A percentile compares a stretch with the other conserved stretches of the same genome.
Evolutionary conservation across 1,140 invertebrate genomes (phyloP).

Genomic region (Ceratosolen fusciceps): DNA sequence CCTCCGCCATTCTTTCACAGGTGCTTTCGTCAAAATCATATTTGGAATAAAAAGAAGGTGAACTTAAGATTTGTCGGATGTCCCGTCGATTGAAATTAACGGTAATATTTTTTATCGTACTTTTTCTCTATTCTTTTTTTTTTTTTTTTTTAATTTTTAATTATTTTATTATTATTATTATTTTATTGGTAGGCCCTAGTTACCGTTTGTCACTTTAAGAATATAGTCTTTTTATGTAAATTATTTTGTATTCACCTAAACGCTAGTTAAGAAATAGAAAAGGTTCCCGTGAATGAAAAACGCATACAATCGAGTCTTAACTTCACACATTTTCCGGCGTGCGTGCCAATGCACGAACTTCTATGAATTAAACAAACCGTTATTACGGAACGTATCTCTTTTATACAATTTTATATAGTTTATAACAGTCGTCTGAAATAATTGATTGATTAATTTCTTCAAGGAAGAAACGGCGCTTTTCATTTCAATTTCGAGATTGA

Average conservation of each 20-base stretch:
- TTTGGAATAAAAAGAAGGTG: too few relatives aligned
- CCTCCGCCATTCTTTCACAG: too few relatives aligned
- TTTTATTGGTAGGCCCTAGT: background rate
- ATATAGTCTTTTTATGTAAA: constrained; percentile 20
- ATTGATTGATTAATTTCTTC: background rate
- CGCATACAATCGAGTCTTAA: background rate
- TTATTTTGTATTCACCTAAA: constrained; percentile 20
- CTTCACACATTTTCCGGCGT: constrained; percentile 4
- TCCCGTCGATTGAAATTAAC: too few relatives aligned
- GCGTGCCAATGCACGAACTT: constrained; percentile 7
- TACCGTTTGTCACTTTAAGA: background rate
- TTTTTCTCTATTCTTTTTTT: too few relatives aligned
- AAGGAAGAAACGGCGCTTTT: background rate
- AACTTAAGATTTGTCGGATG: too few relatives aligned
- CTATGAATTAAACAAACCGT: constrained; percentile 15
- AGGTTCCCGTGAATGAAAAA: constrained; percentile 8
- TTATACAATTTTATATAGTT: constrained; percentile 8
- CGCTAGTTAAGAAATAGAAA: background rate
- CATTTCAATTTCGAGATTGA: background rate
- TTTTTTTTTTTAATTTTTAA: background rate
- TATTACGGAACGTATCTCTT: background rate
- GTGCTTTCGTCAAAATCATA: too few relatives aligned
- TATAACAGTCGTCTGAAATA: constrained; percentile 30
- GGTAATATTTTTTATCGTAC: background rate
- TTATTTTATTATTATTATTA: background rate